phyloP scores from a whole-genome alignment of 2,888 invertebrate species.

The Melanostoma scalare region DNA sequence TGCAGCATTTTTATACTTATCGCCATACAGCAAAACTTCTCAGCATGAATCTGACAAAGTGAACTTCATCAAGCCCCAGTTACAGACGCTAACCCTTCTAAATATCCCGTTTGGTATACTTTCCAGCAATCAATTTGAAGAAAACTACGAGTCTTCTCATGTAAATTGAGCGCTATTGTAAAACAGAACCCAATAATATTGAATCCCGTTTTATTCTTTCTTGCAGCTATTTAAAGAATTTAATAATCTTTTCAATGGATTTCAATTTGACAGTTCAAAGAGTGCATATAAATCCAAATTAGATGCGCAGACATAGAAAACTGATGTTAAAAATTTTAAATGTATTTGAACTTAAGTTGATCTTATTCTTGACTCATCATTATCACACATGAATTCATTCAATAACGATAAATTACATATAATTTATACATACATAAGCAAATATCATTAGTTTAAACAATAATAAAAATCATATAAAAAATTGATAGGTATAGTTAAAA shows the following conservation, averaged over 20 bases:
- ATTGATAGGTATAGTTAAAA: too few species aligned
- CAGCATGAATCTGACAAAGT: constrained; percentile 36
- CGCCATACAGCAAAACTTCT: constrained; percentile 49
- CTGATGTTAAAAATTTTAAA: too few species aligned
- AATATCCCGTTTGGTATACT: constrained; percentile 59
- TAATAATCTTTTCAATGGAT: constrained; percentile 79
- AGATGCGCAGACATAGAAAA: too few species aligned
- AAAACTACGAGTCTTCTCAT: constrained; percentile 66
- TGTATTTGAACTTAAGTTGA: too few species aligned
- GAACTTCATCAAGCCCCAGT: constrained; percentile 49
- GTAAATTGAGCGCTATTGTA: constrained; percentile 41
- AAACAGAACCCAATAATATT: constrained; percentile 30
- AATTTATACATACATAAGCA: too few species aligned
- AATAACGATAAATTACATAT: too few species aligned
- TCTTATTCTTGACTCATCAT: too few species aligned
- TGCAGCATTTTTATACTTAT: constrained; percentile 62
- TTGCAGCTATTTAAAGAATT: constrained; percentile 80
- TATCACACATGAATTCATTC: too few species aligned
- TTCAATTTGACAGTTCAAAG: constrained; percentile 76
- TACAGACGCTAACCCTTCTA: constrained; percentile 40
- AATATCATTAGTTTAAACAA: too few species aligned
- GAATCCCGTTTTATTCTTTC: constrained; percentile 41
- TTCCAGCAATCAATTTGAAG: constrained; percentile 51
- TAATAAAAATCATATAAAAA: too few species aligned
- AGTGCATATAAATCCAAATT: too few species aligned